These are phyloP conservation scores for Calcarius lapponicus DNA, from an alignment of 2,797 vertebrate species.

Conservation along the genomic window DNA sequence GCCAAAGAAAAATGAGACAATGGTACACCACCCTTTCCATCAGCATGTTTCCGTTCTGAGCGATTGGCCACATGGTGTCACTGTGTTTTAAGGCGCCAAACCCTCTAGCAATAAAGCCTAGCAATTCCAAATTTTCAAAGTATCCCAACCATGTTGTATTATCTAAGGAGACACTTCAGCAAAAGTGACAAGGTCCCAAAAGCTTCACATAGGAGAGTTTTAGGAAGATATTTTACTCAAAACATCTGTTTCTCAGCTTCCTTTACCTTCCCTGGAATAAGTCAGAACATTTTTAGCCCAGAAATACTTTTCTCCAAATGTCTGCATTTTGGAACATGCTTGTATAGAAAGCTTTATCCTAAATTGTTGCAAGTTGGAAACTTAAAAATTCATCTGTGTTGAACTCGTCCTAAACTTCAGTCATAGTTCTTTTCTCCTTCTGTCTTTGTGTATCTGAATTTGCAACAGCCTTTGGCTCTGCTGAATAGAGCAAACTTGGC, in stretches of 20 bases:
- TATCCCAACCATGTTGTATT: neutral
- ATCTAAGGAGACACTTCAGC: neutral
- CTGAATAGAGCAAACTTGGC: neutral
- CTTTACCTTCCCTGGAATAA: neutral
- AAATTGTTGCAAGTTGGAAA: neutral
- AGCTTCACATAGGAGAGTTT: neutral
- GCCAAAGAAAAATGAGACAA: neutral
- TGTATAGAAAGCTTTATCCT: neutral
- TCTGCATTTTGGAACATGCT: neutral
- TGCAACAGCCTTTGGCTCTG: neutral
- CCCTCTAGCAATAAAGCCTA: neutral
- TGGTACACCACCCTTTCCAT: neutral
- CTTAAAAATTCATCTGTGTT: neutral
- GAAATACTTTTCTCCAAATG: neutral
- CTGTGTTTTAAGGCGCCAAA: slow-evolving; percentile 13
- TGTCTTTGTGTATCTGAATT: neutral
- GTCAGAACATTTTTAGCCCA: neutral
- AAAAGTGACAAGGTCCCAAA: neutral
- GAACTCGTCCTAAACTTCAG: neutral
- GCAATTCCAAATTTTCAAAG: neutral
- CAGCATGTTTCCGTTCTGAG: neutral
- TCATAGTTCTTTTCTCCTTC: neutral
- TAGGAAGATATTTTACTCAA: neutral
- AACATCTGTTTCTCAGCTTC: neutral
- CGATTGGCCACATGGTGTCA: slow-evolving; percentile 17